Conservation (phyloP, 2,797 vertebrate species). For the Tokudaia muenninki region DNA sequence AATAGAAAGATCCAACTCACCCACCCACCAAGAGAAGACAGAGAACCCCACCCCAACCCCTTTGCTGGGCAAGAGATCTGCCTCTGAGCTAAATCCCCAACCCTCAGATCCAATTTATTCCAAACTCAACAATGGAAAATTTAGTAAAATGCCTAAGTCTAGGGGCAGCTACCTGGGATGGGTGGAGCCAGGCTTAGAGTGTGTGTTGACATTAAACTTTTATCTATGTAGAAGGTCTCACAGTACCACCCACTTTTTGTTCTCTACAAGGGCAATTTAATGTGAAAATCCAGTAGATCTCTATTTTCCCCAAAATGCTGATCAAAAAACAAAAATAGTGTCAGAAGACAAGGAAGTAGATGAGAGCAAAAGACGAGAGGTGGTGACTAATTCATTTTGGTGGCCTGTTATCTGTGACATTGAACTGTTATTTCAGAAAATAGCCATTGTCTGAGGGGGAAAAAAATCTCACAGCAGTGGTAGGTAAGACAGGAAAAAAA, state of each 20-base stretch:
- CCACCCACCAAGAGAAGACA: slow-evolving; percentile 45
- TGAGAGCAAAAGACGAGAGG: slow-evolving; percentile 88
- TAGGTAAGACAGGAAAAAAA: slow-evolving; percentile 93
- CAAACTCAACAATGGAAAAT: slow-evolving; percentile 59
- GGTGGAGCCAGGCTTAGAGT: background rate
- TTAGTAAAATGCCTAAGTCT: slow-evolving; percentile 20
- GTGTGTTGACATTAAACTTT: slow-evolving; percentile 15
- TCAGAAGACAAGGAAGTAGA: slow-evolving; percentile 73
- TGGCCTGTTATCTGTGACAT: slow-evolving; percentile 93
- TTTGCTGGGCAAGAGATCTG: background rate
- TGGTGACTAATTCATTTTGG: slow-evolving; percentile 94
- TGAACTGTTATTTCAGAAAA: slow-evolving; percentile 97
- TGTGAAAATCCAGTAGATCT: slow-evolving; percentile 49
- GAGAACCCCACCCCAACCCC: background rate
- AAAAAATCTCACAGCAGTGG: slow-evolving; percentile 88
- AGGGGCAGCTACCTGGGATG: background rate
- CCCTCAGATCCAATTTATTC: background rate
- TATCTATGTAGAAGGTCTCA: slow-evolving; percentile 28
- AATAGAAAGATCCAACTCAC: slow-evolving; percentile 55
- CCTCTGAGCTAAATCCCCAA: background rate
- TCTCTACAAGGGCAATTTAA: slow-evolving; percentile 69
- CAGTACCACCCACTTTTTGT: slow-evolving; percentile 70
- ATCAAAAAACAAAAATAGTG: slow-evolving; percentile 80
- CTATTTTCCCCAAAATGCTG: slow-evolving; percentile 77
- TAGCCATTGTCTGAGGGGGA: slow-evolving; percentile 93